Base-by-base conservation (phyloP, 2,113 vertebrate genomes). In the Tricholaema leucomelas region DNA sequence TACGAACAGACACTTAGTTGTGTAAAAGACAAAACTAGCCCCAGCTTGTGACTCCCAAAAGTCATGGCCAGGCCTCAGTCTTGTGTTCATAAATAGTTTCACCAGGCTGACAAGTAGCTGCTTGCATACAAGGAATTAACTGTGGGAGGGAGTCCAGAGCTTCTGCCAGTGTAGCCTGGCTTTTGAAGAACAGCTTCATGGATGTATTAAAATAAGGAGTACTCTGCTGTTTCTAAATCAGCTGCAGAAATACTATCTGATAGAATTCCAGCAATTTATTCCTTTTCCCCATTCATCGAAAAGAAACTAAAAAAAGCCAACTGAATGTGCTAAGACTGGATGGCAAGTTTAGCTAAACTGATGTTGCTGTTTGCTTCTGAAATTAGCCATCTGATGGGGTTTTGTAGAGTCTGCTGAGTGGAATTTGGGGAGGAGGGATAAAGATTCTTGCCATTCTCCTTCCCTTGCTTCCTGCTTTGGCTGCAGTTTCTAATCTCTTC, bases 401-500 rank as follows among this genome's bases (percentile, higher is more conserved):
- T 44, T 44, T 44, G 16, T 48, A 70, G 92, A 91, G 63, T 15
- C 90, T 79, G 93, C 81, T 89, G 79, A 20, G 52, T 83, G 81
- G 75, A 91, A 87, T 94, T 28, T 73, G 91, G 87, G 95, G 93
- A 88, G 86, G 81, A 91, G 94, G 96, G 94, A 97, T 94, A 96
- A 95, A 96, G 75, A 92, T 95, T 93, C 93, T 28, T 93, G 91
- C 93, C 94, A 94, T 97, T 97, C 97, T 77, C 91, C 23, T 77
- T 88, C 78, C 78, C 73, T 56, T 96, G 64, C 81, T 81, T 54
- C 89, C 95, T 96, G 92, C 95, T 92, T 97, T 92, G 81, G 87
- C 90, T 97, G 96, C 80, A 83, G 96, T 97, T 98, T 96, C 87
- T 98, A 97, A 97, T 93, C 96, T 96, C 94, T 95, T 94, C 92